Evolutionary conservation across 1,140 invertebrate genomes (phyloP), one percentile per base, ranked within the genome.

Genomic region (Oreohelix idahoensis): DNA sequence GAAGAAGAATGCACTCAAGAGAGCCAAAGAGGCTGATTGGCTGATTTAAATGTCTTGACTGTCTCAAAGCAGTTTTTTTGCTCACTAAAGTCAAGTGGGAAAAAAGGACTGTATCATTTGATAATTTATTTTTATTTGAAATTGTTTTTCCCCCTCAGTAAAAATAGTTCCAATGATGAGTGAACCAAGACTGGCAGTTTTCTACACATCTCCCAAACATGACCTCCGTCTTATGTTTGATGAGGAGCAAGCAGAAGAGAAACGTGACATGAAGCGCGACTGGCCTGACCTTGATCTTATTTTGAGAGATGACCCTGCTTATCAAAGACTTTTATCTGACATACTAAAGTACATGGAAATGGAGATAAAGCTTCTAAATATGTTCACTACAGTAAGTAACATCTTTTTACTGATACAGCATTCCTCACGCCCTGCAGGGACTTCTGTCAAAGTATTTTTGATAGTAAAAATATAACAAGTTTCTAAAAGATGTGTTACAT

Each of bases 201-300:
- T 93, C 85, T 92, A 91, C 84, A 88, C 90, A 32, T 87, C 89
- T n/a, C 91, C 92, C 0, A 84, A 87, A 51, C 87, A 89, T 84
- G 92, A 92, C 74, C 88, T 92, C 0, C 89, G 88, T 70, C 84
- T 92, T 32, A 89, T 91, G 85, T 89, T 87, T 89, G 90, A 92
- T 86, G 85, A 89, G 69, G 91, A 92, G 63, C 88, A 90, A 63
- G 87, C 87, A 70, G 88, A 88, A 49, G 87, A 89, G 23, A 84
- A 87, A 76, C 51, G 81, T 13, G 89, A 89, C 70, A 81, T 85
- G 53, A 73, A 86, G 73, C 78, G 80, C 77, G 88, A 86, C 26
- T 92, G 89, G 88, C 92, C 92, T 45, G 89, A 92, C 85, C 88
- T 90, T 79, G 87, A 90, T n/a, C 89, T 89, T 79, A 84, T 93